These are phyloP conservation scores for Drosophila kepulauana DNA, from an alignment of 1,140 invertebrate genomes.

Conservation along the genomic window DNA sequence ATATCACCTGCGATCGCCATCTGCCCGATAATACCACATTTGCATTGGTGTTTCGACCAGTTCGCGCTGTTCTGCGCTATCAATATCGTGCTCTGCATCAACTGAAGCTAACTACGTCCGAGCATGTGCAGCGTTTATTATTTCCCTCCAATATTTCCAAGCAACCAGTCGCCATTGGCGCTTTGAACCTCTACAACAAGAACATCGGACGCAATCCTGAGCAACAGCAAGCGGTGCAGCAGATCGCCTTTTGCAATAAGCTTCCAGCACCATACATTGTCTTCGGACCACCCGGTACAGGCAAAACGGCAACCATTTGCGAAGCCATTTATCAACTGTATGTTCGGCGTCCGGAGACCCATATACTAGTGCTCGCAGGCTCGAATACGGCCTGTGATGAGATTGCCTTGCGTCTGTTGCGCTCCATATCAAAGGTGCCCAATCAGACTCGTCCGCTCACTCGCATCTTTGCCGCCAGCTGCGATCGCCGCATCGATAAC, in stretches of 20 bases:
- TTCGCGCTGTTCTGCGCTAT: constrained; percentile 65
- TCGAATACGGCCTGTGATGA: constrained; percentile 93
- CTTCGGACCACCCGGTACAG: constrained; percentile 92
- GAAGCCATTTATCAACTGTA: constrained; percentile 88
- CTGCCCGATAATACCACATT: constrained; percentile 63
- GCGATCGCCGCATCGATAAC: constrained; percentile 80
- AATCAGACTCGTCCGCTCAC: constrained; percentile 58
- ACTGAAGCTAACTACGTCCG: constrained; percentile 29
- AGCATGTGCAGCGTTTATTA: constrained; percentile 51
- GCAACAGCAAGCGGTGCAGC: constrained; percentile 88
- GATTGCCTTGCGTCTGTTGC: constrained; percentile 87
- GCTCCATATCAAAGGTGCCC: constrained; percentile 71
- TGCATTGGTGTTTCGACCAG: constrained; percentile 66
- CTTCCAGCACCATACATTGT: constrained; percentile 90
- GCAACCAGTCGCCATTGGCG: background rate
- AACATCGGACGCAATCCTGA: constrained; percentile 86
- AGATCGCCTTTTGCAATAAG: constrained; percentile 87
- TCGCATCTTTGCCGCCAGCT: constrained; percentile 85
- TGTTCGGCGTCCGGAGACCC: constrained; percentile 82
- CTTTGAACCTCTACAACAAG: constrained; percentile 43
- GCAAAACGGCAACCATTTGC: constrained; percentile 92
- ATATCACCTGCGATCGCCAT: constrained; percentile 69
- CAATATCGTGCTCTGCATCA: constrained; percentile 75
- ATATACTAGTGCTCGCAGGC: constrained; percentile 89
- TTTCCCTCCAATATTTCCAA: constrained; percentile 55